Conservation (phyloP, 1,140 invertebrate species). For the Drosophila albomicans region DNA sequence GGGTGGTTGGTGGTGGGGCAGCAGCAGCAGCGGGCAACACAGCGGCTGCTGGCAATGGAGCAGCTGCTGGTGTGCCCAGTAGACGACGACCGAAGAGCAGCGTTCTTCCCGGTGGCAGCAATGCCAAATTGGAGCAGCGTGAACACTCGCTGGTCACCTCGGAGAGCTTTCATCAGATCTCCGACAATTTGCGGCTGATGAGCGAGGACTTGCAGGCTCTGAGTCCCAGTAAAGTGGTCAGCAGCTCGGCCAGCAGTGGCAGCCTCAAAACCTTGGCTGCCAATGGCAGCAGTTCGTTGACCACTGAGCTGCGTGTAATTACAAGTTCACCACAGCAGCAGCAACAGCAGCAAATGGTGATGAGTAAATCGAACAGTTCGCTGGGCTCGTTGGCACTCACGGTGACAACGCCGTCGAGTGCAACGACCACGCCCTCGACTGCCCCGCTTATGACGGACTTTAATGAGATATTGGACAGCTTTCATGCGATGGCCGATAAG, state of each 20-base stretch:
- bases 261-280: slow-evolving; percentile 67
- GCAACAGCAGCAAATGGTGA: slow-evolving; percentile 64
- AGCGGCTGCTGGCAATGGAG: not conserved
- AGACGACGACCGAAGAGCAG: slow-evolving; percentile 73
- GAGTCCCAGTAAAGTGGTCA: slow-evolving; percentile 76
- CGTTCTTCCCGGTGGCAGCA: slow-evolving; percentile 50
- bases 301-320: slow-evolving; percentile 69
- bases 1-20: not conserved
- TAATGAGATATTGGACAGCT: slow-evolving; percentile 84
- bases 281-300: slow-evolving; percentile 51
- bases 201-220: slow-evolving; percentile 83
- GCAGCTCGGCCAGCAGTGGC: slow-evolving; percentile 64
- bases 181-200: slow-evolving; percentile 82
- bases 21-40: not conserved
- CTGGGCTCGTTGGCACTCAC: slow-evolving; percentile 54
- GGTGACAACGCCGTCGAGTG: slow-evolving; percentile 64
- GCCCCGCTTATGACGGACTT: slow-evolving; percentile 79
- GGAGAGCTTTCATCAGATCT: slow-evolving; percentile 84
- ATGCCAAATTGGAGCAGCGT: slow-evolving; percentile 56
- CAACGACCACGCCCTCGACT: slow-evolving; percentile 77
- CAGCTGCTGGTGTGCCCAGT: slow-evolving; percentile 53
- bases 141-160: slow-evolving; percentile 80
- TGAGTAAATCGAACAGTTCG: slow-evolving; percentile 72
- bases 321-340: slow-evolving; percentile 67
- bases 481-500: slow-evolving; percentile 84